Evolutionary conservation across 2,888 invertebrate genomes (phyloP), one percentile per base, ranked within the genome.

Genomic region (Schrankia costaestrigalis): DNA sequence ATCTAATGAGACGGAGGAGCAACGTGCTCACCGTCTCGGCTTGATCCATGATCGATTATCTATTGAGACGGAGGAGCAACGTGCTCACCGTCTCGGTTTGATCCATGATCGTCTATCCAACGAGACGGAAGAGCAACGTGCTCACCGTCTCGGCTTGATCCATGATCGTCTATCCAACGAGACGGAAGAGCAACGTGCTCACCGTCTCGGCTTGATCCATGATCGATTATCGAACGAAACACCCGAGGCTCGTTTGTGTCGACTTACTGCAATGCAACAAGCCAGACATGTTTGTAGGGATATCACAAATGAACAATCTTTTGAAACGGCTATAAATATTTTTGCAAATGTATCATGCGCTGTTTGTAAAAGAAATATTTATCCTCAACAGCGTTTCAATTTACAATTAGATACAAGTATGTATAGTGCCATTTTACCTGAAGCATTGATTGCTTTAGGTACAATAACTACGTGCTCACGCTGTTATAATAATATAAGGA

Each of bases 401-500:
- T 36, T 27, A 23, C 21, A 13, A 23, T 11, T 23, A 10, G 26
- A 8, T 18, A n/a, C n/a, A n/a, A n/a, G n/a, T n/a, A 4, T 23
- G 11, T 31, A 23, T 18, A 31, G 22, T 17, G 13, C 26, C 1
- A 1, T 43, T 14, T 35, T 45, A 37, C 43, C 40, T 10, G 37
- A 41, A 35, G 34, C 41, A 35, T 24, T 37, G 22, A 24, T 35
- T 29, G 7, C 25, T 26, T 21, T 26, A 22, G 22, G 22, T 28
- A 28, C 12, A 29, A 52, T 43, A 26, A 34, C 30, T 26, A 48
- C 43, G 4, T 50, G 45, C 27, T 26, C 39, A 17, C 45, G 46
- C n/a, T 53, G 45, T 31, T 13, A 35, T 3, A 52, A 34, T 34
- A 41, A 34, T 39, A 37, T 49, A n/a, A 47, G 31, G 23, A 49